Conservation (phyloP, 2,113 vertebrate species). For the Heptranchias perlo region DNA sequence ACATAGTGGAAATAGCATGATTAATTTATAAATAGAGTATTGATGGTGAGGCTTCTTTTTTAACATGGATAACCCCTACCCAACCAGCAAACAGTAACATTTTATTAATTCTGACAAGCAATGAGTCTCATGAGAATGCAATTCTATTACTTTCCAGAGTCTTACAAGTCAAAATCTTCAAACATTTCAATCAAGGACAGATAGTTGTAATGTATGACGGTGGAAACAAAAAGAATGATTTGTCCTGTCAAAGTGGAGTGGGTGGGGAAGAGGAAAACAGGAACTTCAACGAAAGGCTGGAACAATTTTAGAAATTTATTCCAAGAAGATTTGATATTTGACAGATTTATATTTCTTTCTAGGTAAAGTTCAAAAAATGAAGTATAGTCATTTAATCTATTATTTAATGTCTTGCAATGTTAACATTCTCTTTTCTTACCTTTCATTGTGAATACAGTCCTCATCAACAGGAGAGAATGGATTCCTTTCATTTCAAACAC, state of each 20-base stretch:
- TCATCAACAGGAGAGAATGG: neutral
- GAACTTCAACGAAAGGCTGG: neutral
- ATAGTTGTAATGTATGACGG: neutral
- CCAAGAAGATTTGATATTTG: neutral
- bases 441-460: neutral
- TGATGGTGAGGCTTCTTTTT: neutral
- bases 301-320: neutral
- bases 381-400: neutral
- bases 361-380: neutral
- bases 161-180: neutral
- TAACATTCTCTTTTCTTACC: neutral
- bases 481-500: neutral
- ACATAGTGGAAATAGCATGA: neutral
- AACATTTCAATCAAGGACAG: constrained; percentile 32
- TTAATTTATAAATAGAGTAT: constrained; percentile 12
- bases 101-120: constrained; percentile 27
- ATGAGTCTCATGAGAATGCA: neutral
- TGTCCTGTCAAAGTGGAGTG: neutral
- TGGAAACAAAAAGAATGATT: neutral
- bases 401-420: neutral
- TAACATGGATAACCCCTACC: neutral
- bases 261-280: no score
- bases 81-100: neutral
- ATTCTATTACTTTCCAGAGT: neutral
- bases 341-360: neutral